These are phyloP conservation scores for Chrysocyon brachyurus DNA, from an alignment of 2,797 vertebrate species.

Conservation along the genomic window DNA sequence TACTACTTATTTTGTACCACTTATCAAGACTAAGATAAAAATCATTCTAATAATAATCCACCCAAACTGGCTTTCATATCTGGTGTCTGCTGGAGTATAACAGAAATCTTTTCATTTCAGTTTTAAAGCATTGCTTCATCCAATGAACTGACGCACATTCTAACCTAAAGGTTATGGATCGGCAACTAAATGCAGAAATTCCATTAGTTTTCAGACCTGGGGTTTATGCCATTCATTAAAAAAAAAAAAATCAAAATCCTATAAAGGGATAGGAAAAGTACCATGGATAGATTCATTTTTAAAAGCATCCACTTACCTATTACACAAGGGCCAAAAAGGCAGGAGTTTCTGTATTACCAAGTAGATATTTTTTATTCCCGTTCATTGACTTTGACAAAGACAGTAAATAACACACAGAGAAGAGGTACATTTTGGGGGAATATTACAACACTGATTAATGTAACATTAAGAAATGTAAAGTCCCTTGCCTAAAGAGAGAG, in stretches of 20 bases:
- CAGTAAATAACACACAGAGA: conserved; percentile 85
- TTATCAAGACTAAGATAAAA: conserved; percentile 86
- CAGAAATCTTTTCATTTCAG: conserved; percentile 88
- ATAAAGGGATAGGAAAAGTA: conserved; percentile 86
- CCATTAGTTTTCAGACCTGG: conserved; percentile 88
- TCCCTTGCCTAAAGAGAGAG: conserved; percentile 79
- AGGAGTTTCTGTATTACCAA: conserved; percentile 80
- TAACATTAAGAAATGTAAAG: conserved; percentile 81
- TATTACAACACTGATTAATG: conserved; percentile 85
- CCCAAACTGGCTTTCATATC: conserved; percentile 84
- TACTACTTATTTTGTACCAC: conserved; percentile 77
- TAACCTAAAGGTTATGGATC: conserved; percentile 89
- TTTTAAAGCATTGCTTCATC: conserved; percentile 88
- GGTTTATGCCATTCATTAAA: conserved; percentile 89
- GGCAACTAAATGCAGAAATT: conserved; percentile 90
- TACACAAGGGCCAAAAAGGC: conserved; percentile 75
- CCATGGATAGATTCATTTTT: conserved; percentile 83
- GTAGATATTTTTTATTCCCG: conserved; percentile 83
- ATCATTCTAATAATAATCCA: conserved; percentile 86
- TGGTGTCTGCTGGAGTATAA: conserved; percentile 81
- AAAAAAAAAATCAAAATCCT: conserved; percentile 89
- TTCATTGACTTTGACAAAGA: conserved; percentile 83
- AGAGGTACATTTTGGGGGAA: conserved; percentile 83
- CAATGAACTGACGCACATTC: conserved; percentile 86
- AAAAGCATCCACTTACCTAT: conserved; percentile 84